phyloP scores from a whole-genome alignment of 2,797 vertebrate species.

The Myotis vivesi region DNA sequence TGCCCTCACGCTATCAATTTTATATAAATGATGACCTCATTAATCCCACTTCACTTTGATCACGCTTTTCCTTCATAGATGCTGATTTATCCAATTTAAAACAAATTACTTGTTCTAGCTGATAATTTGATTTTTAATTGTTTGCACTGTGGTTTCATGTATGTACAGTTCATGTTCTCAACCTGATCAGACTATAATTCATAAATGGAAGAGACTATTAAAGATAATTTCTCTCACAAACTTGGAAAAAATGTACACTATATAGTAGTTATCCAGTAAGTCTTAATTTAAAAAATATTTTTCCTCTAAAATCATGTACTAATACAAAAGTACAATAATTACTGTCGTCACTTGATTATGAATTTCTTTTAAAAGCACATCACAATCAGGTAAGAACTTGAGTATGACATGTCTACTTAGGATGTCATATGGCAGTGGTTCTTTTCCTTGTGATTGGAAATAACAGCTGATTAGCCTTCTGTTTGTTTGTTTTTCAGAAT shows the following conservation, averaged over 20 bases:
- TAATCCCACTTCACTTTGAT: conserved; percentile 7
- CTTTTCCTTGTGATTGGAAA: conserved; percentile 37
- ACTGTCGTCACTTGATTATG: background rate
- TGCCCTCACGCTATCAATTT: background rate
- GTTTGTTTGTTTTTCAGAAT: background rate
- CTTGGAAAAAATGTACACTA: conserved; percentile 19
- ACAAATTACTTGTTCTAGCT: conserved; percentile 39
- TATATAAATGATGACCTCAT: background rate
- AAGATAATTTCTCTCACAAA: conserved; percentile 8
- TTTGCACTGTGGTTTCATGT: conserved; percentile 26
- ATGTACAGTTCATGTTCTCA: conserved; percentile 3
- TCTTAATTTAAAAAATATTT: conserved; percentile 39
- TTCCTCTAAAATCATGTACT: conserved; percentile 23
- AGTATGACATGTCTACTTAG: background rate
- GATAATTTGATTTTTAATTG: conserved; percentile 52
- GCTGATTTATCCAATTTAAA: conserved; percentile 41
- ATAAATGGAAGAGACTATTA: conserved; percentile 17
- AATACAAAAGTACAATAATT: conserved; percentile 33
- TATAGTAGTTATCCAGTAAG: background rate
- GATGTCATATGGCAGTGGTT: background rate
- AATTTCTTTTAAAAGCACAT: conserved; percentile 46
- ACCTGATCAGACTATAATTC: conserved; percentile 11
- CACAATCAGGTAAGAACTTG: background rate
- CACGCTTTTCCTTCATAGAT: conserved; percentile 34
- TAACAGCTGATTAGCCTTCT: conserved; percentile 30